These are phyloP conservation scores for Typhlichthys subterraneus DNA, from an alignment of 2,797 vertebrate species.

Conservation along the genomic window DNA sequence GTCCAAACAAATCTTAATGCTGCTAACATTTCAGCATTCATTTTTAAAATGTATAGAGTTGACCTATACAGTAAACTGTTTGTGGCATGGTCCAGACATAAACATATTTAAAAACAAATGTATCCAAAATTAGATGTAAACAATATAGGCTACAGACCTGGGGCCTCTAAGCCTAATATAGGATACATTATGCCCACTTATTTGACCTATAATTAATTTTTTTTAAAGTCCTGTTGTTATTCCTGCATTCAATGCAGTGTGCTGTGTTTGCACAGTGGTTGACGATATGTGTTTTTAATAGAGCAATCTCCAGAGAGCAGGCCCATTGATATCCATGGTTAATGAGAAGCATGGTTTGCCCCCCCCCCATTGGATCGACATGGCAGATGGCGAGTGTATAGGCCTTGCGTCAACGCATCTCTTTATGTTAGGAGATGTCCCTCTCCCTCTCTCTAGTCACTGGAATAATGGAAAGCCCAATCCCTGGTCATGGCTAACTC, in stretches of 20 bases:
- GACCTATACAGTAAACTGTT: too few species aligned
- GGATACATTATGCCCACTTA: constrained; percentile 22
- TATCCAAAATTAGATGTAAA: too few species aligned
- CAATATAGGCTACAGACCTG: too few species aligned
- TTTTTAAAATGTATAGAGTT: too few species aligned
- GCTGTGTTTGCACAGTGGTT: constrained; percentile 49
- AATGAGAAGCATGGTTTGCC: constrained; percentile 78
- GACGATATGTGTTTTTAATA: constrained; percentile 75
- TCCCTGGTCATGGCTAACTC: constrained; percentile 90
- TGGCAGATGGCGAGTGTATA: constrained; percentile 85
- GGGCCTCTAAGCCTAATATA: not conserved
- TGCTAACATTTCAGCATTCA: too few species aligned
- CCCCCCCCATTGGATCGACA: constrained; percentile 65
- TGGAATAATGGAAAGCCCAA: constrained; percentile 80
- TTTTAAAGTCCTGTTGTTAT: constrained; percentile 44
- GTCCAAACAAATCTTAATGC: too few species aligned
- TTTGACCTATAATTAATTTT: constrained; percentile 20
- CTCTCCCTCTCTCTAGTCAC: constrained; percentile 70
- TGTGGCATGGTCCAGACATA: too few species aligned
- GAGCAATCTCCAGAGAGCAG: constrained; percentile 75
- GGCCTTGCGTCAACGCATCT: constrained; percentile 82
- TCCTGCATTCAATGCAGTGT: constrained; percentile 33
- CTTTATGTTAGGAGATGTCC: constrained; percentile 73
- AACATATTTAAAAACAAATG: too few species aligned
- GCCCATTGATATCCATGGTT: constrained; percentile 79